Base-by-base conservation (phyloP, 2,797 vertebrate genomes). In the Apogon hyalosoma region DNA sequence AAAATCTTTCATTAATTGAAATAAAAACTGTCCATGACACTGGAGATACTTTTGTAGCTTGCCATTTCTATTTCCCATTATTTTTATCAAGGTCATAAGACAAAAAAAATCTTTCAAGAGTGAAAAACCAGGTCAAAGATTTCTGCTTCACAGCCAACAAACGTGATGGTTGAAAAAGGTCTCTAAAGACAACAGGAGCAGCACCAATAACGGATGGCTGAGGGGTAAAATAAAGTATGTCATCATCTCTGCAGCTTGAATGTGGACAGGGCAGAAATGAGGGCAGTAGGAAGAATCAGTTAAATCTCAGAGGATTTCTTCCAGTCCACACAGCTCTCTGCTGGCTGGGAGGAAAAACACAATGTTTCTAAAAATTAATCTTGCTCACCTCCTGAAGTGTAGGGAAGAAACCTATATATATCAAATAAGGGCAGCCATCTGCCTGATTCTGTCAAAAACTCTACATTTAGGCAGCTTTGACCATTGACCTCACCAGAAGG, bases 191-290 rank as follows among this genome's bases (percentile, higher is more conserved):
- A 13, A 42, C 5, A 15, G 0, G 66, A 66, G 48, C 10, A 73
- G 51, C 1, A 8, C 31, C 39, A 73, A 63, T 80, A 64, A 76
- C 3, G 10, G 49, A 71, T 51, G 65, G 81, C 63, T 58, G 47
- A 77, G 50, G 63, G 81, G 58, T 24, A 60, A 65, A 36, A 62
- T 54, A 85, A 89, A 92, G 79, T 88, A 40, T 87, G 84, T 85
- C 90, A 89, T 63, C 63, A 1, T 73, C 65, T 58, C 48, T 1
- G 21, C 76, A 59, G 53, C 54, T 50, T 2, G n/a, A 72, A 38
- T 11, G 68, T 58, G 85, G 81, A 88, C 78, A 36, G 73, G 66
- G 70, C 75, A 77, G 85, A 88, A 90, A 90, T 36, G 53, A 89
- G 88, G 87, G 60, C 87, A 73, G 71, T 14, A 33, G 50, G 65